A percentile compares a stretch with the other conserved stretches of the same genome.
Evolutionary conservation across 2,888 invertebrate genomes (phyloP).

Genomic region (Drosophila algonquin): DNA sequence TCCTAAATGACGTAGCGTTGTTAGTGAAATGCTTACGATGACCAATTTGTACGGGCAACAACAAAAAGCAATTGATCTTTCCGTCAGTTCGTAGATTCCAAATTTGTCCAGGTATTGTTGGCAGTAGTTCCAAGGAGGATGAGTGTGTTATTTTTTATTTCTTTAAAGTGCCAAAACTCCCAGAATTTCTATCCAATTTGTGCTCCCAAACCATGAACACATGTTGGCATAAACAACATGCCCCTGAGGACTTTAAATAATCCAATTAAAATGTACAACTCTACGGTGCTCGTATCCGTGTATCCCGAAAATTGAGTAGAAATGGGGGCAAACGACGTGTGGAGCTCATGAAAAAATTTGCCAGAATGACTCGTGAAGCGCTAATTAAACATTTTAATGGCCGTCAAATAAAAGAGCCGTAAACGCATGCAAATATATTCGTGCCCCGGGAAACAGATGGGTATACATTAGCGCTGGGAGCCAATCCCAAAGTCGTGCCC

Average conservation of each 20-base stretch:
- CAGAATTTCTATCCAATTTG: not conserved
- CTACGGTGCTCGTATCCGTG: not conserved
- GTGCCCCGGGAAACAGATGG: not conserved
- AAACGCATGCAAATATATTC: conserved; percentile 44
- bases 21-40: not conserved
- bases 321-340: not conserved
- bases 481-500: conserved; percentile 40
- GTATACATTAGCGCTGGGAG: not conserved
- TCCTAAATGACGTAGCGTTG: not conserved
- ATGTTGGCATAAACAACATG: not conserved
- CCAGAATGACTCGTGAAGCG: conserved; percentile 52
- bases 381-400: conserved; percentile 70
- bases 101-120: not conserved
- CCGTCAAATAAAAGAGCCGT: conserved; percentile 58
- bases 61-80: no score
- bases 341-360: conserved; percentile 31
- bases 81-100: no score
- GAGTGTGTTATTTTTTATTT: not conserved
- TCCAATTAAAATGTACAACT: not conserved
- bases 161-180: not conserved
- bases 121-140: not conserved
- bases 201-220: not conserved
- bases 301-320: not conserved
- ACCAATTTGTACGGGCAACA: not conserved
- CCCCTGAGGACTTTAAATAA: not conserved